A percentile compares a stretch with the other conserved stretches of the same genome.
Conservation (phyloP, 2,797 vertebrate genomes). For the Pangasius krempfi region DNA sequence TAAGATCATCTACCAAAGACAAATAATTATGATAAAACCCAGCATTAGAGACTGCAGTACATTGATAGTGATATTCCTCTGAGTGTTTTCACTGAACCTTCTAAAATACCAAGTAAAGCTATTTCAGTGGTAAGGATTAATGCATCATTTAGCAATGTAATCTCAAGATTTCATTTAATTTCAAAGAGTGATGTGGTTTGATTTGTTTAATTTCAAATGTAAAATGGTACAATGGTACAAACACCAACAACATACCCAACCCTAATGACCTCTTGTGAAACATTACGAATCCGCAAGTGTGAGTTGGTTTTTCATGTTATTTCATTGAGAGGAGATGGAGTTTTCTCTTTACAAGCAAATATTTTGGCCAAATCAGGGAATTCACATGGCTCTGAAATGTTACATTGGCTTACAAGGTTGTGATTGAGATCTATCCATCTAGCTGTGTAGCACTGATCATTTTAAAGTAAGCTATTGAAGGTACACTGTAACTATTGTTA, state of each 20-base stretch:
- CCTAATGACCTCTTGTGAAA: neutral
- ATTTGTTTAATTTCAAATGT: neutral
- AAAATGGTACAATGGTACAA: neutral
- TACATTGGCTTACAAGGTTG: neutral
- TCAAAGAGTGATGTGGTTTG: neutral
- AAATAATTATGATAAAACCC: neutral
- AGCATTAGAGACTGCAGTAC: neutral
- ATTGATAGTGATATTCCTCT: neutral
- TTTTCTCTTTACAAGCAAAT: neutral
- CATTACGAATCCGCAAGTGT: neutral
- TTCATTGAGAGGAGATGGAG: neutral
- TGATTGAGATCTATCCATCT: neutral
- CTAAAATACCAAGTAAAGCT: neutral
- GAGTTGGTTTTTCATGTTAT: neutral
- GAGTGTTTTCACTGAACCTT: neutral
- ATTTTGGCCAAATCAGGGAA: neutral
- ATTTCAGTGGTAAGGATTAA: neutral
- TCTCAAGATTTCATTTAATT: neutral
- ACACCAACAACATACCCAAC: neutral
- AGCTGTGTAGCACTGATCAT: neutral
- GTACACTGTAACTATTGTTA: neutral
- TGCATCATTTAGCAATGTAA: neutral
- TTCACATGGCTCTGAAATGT: neutral
- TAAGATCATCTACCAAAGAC: neutral
- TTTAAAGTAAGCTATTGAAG: neutral